Percentiles rank a stretch among this genome's conserved stretches.
Conservation (phyloP, 1,140 invertebrate species). For the Lasioglossum albipes region DNA sequence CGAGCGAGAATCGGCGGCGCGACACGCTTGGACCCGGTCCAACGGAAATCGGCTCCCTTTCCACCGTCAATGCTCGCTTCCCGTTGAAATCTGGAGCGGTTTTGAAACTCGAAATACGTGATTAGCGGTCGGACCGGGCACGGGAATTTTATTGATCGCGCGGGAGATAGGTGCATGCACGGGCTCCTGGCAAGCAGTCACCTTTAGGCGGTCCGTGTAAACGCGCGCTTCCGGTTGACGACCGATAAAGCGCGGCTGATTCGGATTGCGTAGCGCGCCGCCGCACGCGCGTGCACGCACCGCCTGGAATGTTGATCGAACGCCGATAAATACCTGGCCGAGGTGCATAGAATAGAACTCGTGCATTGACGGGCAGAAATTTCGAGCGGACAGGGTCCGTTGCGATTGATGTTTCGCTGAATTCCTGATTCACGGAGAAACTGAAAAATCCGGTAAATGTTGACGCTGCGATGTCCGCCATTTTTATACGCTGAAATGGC, state of each 20-base stretch:
- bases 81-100: slow-evolving; percentile 14
- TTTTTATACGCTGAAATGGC: neutral
- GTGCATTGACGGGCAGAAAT: slow-evolving; percentile 11
- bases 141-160: slow-evolving; percentile 57
- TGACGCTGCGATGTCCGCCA: neutral
- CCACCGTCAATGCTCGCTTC: neutral
- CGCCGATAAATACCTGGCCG: slow-evolving; percentile 57
- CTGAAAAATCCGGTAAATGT: neutral
- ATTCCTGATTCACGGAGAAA: slow-evolving; percentile 14
- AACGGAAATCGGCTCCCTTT: slow-evolving; percentile 22
- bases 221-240: slow-evolving; percentile 56
- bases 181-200: slow-evolving; percentile 23
- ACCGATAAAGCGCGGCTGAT: slow-evolving; percentile 63
- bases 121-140: slow-evolving; percentile 15
- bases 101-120: slow-evolving; percentile 27
- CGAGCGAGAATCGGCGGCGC: neutral
- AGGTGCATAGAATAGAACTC: slow-evolving; percentile 15
- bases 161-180: slow-evolving; percentile 35
- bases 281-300: slow-evolving; percentile 54
- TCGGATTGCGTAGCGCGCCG: slow-evolving; percentile 60
- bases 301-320: slow-evolving; percentile 61
- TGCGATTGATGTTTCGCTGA: slow-evolving; percentile 11
- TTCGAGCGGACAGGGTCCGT: slow-evolving; percentile 16
- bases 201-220: slow-evolving; percentile 39
- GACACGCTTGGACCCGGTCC: slow-evolving; percentile 5